A percentile compares a stretch with the other conserved stretches of the same genome.
phyloP scores from a whole-genome alignment of 2,113 vertebrate genomes.

The Rhegmatorhina hoffmannsi region DNA sequence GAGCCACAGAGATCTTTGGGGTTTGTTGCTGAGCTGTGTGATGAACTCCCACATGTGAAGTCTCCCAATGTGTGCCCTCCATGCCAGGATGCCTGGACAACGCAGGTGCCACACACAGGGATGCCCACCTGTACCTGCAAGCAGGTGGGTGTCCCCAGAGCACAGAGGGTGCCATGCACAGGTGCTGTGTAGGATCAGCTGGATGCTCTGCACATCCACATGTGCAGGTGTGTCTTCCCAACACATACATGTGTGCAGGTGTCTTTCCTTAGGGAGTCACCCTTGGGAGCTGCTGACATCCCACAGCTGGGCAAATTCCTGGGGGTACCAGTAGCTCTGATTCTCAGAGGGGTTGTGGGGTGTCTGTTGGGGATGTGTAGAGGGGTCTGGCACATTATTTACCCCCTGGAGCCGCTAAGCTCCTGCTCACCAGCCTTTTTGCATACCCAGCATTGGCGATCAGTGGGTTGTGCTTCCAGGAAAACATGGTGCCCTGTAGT shows the following conservation, averaged over 20 bases:
- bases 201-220: fast-evolving
- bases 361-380: fast-evolving
- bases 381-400: background rate
- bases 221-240: background rate
- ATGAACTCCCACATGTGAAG: background rate
- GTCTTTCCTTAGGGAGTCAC: background rate
- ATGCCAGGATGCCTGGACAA: fast-evolving
- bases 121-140: background rate
- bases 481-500: background rate
- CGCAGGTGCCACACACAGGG: background rate
- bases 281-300: background rate
- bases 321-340: fast-evolving
- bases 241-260: fast-evolving
- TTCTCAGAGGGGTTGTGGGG: background rate
- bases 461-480: fast-evolving
- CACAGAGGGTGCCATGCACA: fast-evolving
- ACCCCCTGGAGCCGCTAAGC: background rate
- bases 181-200: background rate
- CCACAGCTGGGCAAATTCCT: background rate
- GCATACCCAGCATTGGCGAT: fast-evolving
- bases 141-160: too few species aligned
- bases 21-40: background rate
- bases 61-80: background rate
- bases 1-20: background rate
- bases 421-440: background rate